Conservation (phyloP, 2,888 invertebrate genomes). For the Rosalia funebris region DNA sequence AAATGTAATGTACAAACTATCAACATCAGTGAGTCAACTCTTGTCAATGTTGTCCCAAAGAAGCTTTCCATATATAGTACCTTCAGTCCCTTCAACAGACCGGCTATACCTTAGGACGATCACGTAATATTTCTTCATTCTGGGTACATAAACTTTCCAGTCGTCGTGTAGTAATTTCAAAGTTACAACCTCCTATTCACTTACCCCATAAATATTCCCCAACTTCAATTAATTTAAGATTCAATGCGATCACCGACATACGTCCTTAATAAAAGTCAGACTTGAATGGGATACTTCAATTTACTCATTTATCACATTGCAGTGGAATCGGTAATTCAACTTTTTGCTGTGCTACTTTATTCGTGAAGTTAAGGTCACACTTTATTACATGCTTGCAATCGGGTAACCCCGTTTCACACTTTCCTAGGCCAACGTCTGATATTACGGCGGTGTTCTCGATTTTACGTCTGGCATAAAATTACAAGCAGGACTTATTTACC, state of each 20-base stretch:
- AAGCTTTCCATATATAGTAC: too few relatives aligned
- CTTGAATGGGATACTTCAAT: conserved; percentile 11
- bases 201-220: not conserved
- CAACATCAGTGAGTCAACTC: too few relatives aligned
- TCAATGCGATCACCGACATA: not conserved
- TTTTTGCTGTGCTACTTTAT: not conserved
- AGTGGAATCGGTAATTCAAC: not conserved
- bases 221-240: not conserved
- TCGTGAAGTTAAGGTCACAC: not conserved
- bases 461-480: conserved; percentile 17
- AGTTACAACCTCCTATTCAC: not conserved
- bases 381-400: conserved; percentile 15
- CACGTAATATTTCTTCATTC: too few relatives aligned
- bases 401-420: conserved; percentile 11
- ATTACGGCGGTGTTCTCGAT: conserved; percentile 6
- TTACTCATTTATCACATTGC: conserved; percentile 3
- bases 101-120: too few relatives aligned
- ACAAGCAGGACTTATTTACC: conserved; percentile 1
- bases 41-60: too few relatives aligned
- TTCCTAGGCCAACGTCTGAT: conserved; percentile 4
- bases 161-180: too few relatives aligned
- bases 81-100: too few relatives aligned
- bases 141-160: too few relatives aligned
- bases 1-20: too few relatives aligned
- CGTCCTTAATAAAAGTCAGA: not conserved